Evolutionary conservation across 2,797 vertebrate species (phyloP), one percentile per base, ranked within the genome.

Genomic region (Coreius guichenoti): DNA sequence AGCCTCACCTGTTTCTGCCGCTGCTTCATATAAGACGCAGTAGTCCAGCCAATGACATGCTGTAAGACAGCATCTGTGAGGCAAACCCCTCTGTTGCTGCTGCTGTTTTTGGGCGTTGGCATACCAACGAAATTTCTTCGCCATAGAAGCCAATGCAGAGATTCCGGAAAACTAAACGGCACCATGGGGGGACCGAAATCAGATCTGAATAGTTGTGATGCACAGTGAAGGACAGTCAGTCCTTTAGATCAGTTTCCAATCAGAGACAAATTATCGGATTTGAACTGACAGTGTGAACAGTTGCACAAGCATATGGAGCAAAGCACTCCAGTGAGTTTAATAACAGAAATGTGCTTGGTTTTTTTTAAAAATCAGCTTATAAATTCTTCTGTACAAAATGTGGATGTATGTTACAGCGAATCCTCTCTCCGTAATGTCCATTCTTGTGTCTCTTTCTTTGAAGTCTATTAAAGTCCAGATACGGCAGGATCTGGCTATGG

Each of bases 391-490:
- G 36, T 72, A 26, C 3, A 72, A 45, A 16, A 45, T 73, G 13
- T 16, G 23, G 68, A 13, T 14, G 0, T 5, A 36, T 5, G 45
- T 19, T 45, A 45, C 68, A 16, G 12, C 3, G 0, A n/a, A n/a
- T n/a, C n/a, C 4, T 49, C 23, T 45, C 7, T 23, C 70, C 9
- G 8, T 54, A 49, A 76, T 9, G 14, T n/a, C 23, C 16, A 26
- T 36, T 77, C 3, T 80, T 23, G 49, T 67, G 3, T 61, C 16
- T 56, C 7, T 68, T 87, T 74, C 45, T 54, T 69, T 90, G 88
- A 93, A 99, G 98, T 92, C 96, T 81, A 92, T 99, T 77, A 96
- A 96, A 94, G 96, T 99, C 76, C 96, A 97, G 87, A 97, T 99
- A 91, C 95, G 88, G 78, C 95, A 93, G 87, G 93, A 95, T 89